Conservation (phyloP, 1,140 invertebrate species). For the Meloidogyne hapla region DNA sequence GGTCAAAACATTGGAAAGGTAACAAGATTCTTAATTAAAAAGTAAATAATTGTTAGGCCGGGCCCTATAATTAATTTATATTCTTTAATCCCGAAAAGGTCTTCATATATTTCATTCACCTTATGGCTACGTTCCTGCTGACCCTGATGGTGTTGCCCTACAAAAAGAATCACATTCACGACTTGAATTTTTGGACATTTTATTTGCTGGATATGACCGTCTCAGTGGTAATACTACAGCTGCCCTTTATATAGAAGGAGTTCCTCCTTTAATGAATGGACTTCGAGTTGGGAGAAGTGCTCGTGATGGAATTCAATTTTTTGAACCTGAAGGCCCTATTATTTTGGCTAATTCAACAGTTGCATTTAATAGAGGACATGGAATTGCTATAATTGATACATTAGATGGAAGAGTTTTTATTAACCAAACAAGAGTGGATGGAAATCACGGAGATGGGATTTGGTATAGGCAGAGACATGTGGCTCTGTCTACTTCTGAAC, state of each 20-base stretch:
- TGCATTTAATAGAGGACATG: slow-evolving; percentile 57
- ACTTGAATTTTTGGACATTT: slow-evolving; percentile 59
- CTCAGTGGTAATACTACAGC: slow-evolving; percentile 56
- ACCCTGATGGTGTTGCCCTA: slow-evolving; percentile 56
- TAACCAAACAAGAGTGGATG: slow-evolving; percentile 52
- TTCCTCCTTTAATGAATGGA: slow-evolving; percentile 64
- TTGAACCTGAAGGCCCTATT: slow-evolving; percentile 56
- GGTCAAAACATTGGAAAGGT: slow-evolving; percentile 63
- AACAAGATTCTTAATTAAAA: too few relatives aligned
- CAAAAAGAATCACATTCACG: slow-evolving; percentile 57
- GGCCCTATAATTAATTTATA: slow-evolving; percentile 7
- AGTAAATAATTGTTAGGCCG: too few relatives aligned
- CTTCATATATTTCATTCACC: slow-evolving; percentile 59
- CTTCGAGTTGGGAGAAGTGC: slow-evolving; percentile 57
- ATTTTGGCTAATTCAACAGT: slow-evolving; percentile 61
- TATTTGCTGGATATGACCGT: slow-evolving; percentile 62
- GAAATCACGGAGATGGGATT: slow-evolving; percentile 63
- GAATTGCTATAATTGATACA: slow-evolving; percentile 59
- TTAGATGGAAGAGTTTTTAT: slow-evolving; percentile 58
- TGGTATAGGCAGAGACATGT: slow-evolving; percentile 48
- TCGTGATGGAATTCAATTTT: slow-evolving; percentile 58
- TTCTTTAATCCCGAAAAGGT: slow-evolving; percentile 27
- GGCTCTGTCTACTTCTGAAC: slow-evolving; percentile 35
- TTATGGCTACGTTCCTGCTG: slow-evolving; percentile 55
- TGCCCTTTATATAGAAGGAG: slow-evolving; percentile 62